Percentiles rank a stretch among this genome's conserved stretches.
These are phyloP conservation scores for Neoitamus cyanurus DNA, from an alignment of 2,888 invertebrate genomes.

Conservation along the genomic window DNA sequence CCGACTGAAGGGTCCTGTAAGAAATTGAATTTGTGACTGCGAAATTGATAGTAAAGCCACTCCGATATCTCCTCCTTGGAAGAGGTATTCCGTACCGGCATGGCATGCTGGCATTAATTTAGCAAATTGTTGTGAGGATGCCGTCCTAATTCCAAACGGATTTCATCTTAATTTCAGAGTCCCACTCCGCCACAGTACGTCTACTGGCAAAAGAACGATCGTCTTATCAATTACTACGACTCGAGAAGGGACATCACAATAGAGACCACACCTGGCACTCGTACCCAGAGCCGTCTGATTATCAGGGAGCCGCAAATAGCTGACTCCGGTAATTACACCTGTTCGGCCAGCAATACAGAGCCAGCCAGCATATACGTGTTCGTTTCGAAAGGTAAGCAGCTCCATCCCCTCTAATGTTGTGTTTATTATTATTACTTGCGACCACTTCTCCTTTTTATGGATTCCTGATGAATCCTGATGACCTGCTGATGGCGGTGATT, in stretches of 20 bases:
- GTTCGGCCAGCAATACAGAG: slow-evolving; percentile 89
- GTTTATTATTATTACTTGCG: slow-evolving; percentile 22
- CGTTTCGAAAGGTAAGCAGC: slow-evolving; percentile 84
- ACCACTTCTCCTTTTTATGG: slow-evolving; percentile 46
- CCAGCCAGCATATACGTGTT: slow-evolving; percentile 90
- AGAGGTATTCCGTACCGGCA: not conserved
- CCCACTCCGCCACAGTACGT: slow-evolving; percentile 94
- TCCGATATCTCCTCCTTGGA: not conserved
- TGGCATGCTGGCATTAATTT: not conserved
- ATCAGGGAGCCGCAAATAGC: slow-evolving; percentile 84
- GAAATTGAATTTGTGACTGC: not conserved
- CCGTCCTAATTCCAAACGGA: not conserved
- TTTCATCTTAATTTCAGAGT: slow-evolving; percentile 71
- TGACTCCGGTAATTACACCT: slow-evolving; percentile 92
- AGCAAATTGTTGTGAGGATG: not conserved
- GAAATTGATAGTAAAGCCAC: not conserved
- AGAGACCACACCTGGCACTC: slow-evolving; percentile 84
- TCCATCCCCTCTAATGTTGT: slow-evolving; percentile 13
- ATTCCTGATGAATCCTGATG: slow-evolving; percentile 50
- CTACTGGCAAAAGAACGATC: slow-evolving; percentile 95
- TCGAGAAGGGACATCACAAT: slow-evolving; percentile 84
- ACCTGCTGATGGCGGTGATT: slow-evolving; percentile 48
- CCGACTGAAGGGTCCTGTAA: not conserved
- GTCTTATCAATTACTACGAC: slow-evolving; percentile 93
- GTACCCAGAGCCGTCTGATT: slow-evolving; percentile 86